These are phyloP conservation scores for Hyperoplus immaculatus DNA, from an alignment of 2,797 vertebrate genomes.

Conservation along the genomic window DNA sequence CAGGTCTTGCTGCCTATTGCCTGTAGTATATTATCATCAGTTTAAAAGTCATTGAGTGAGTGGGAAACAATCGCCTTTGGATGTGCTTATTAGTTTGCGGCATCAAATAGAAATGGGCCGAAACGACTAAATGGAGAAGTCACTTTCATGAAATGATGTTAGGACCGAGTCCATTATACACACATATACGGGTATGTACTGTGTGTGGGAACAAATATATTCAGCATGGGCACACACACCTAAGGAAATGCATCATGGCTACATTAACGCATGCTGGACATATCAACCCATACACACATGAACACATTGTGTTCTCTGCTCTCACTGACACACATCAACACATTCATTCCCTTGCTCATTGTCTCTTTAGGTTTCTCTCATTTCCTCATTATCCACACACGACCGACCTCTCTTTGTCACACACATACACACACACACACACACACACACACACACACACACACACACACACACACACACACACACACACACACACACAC, in stretches of 20 bases:
- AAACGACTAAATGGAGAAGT: constrained; percentile 61
- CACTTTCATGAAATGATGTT: constrained; percentile 74
- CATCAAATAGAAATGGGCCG: constrained; percentile 53
- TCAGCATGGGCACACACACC: constrained; percentile 4
- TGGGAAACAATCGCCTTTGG: constrained; percentile 56
- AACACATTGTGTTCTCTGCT: constrained; percentile 7
- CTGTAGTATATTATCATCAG: constrained; percentile 27
- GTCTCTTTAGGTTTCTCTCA: constrained; percentile 1
- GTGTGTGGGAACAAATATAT: not conserved
- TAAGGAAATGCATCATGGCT: constrained; percentile 10
- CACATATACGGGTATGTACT: constrained; percentile 39
- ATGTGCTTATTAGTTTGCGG: constrained; percentile 58
- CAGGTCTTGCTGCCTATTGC: constrained; percentile 5
- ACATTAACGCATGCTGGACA: too few species aligned
- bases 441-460: not conserved
- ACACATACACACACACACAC: too few species aligned
- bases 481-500: not conserved
- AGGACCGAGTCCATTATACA: constrained; percentile 68
- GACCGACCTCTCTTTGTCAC: not conserved
- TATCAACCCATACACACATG: not conserved
- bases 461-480: too few species aligned
- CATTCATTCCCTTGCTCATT: not conserved
- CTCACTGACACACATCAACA: constrained; percentile 1
- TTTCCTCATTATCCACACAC: not conserved
- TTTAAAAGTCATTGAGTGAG: constrained; percentile 60